Conservation (phyloP, 2,888 invertebrate genomes). For the Heliconius cydno region DNA sequence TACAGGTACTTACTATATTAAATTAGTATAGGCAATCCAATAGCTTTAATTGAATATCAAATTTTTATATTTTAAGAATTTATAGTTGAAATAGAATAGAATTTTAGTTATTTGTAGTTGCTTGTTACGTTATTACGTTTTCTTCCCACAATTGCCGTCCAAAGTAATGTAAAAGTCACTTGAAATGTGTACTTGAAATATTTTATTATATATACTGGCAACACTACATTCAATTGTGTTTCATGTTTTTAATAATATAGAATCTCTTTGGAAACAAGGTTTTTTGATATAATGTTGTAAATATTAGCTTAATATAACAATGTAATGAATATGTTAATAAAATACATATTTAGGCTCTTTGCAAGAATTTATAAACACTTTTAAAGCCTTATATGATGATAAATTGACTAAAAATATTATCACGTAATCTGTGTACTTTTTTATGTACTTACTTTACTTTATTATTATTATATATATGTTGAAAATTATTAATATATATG, state of each 20-base stretch:
- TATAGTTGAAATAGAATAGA: constrained; percentile 20
- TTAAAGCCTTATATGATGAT: not conserved
- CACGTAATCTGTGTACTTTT: not conserved
- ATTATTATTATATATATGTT: not conserved
- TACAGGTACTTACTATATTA: constrained; percentile 40
- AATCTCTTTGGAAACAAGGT: not conserved
- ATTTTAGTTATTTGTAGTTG: constrained; percentile 15
- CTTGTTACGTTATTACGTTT: not conserved
- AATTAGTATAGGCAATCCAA: constrained; percentile 41
- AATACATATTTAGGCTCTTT: not conserved
- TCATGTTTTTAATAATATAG: not conserved
- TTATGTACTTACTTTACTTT: not conserved
- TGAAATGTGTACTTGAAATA: constrained; percentile 12
- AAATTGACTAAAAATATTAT: not conserved
- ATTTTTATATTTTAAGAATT: constrained; percentile 40
- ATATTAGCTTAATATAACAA: not conserved
- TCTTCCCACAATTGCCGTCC: constrained; percentile 40
- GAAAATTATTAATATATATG: not conserved
- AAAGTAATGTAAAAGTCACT: constrained; percentile 2
- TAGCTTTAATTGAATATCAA: constrained; percentile 53
- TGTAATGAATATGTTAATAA: not conserved
- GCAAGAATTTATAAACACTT: not conserved
- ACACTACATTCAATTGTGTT: not conserved
- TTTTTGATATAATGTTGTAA: constrained; percentile 1
- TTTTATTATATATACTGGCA: constrained; percentile 1